Evolutionary conservation across 2,888 invertebrate genomes (phyloP), one percentile per base, ranked within the genome.

Genomic region (Melangyna quadrimaculata): DNA sequence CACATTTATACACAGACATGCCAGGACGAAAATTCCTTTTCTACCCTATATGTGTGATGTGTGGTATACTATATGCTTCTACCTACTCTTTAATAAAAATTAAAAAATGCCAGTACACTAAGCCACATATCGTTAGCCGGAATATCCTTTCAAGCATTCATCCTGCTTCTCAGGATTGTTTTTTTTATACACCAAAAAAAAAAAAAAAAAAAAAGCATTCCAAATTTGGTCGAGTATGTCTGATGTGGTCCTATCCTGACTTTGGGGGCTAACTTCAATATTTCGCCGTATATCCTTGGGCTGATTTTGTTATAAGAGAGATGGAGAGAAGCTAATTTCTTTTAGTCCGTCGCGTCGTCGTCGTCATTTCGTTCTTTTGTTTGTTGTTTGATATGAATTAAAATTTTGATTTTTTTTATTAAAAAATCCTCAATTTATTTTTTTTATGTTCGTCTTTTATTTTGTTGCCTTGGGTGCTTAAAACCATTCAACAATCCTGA

Each of bases 81-180:
- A n/a, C n/a, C n/a, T n/a, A n/a, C 61, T 84, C 84, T 80, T 80
- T 80, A 84, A 80, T 84, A 84, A 80, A 84, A 84, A 84, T 84
- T 72, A 84, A 84, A 80, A 84, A 80, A 84, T 75, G 19, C 78
- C 24, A 51, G 59, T 61, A 53, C 67, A 77, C 59, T 67, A 32
- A 75, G 71, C 77, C 61, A 55, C 77, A 67, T 67, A 67, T 72
- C 72, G 67, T 82, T 72, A 45, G 45, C 29, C 32, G 45, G 43
- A 75, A 59, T 57, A 78, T 78, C 67, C 59, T 72, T 53, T 53
- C 53, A 69, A 72, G 71, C 27, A 59, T 57, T 35, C 17, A 53
- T 57, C 14, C 63, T 51, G 53, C 29, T 51, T 73, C 43, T 27
- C 37, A 48, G 17, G 51, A 24, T 55, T 75, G 35, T 35, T 29